Evolutionary conservation across 1,140 invertebrate genomes (phyloP).

Genomic region (Condylostylus longicornis): DNA sequence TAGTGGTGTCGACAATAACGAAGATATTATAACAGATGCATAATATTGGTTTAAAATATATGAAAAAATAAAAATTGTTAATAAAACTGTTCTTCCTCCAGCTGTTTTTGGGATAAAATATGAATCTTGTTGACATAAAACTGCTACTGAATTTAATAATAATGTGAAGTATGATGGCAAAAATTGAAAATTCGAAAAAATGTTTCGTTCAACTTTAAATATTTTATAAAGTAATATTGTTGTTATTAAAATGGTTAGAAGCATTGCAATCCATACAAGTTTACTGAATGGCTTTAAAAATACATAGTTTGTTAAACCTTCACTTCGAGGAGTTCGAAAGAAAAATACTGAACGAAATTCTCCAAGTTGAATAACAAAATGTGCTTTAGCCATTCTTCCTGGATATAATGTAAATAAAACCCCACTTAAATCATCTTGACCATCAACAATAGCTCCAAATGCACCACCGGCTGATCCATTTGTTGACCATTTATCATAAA

Average conservation of each 20-base stretch:
- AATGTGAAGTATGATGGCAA: constrained; percentile 19
- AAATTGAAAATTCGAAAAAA: constrained; percentile 10
- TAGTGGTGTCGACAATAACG: constrained; percentile 16
- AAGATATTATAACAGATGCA: constrained; percentile 25
- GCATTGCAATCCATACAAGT: constrained; percentile 21
- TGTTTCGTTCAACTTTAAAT: constrained; percentile 16
- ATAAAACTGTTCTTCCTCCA: constrained; percentile 24
- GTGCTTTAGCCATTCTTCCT: too few relatives aligned
- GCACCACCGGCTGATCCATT: too few relatives aligned
- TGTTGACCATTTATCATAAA: too few relatives aligned
- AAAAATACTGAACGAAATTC: constrained; percentile 24
- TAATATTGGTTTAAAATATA: constrained; percentile 29
- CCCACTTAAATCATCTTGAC: too few relatives aligned
- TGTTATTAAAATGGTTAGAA: constrained; percentile 11
- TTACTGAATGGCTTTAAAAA: constrained; percentile 23
- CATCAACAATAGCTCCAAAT: too few relatives aligned
- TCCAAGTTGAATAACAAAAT: constrained; percentile 10
- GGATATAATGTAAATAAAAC: too few relatives aligned
- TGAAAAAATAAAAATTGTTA: constrained; percentile 17
- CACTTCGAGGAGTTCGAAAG: constrained; percentile 20
- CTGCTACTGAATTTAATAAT: constrained; percentile 22
- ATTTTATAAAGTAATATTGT: constrained; percentile 17
- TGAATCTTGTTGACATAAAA: constrained; percentile 22
- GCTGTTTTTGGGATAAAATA: constrained; percentile 19
- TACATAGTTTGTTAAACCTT: constrained; percentile 12